These are phyloP conservation scores for Drosophila phalerata DNA, from an alignment of 2,888 invertebrate genomes.

Conservation along the genomic window DNA sequence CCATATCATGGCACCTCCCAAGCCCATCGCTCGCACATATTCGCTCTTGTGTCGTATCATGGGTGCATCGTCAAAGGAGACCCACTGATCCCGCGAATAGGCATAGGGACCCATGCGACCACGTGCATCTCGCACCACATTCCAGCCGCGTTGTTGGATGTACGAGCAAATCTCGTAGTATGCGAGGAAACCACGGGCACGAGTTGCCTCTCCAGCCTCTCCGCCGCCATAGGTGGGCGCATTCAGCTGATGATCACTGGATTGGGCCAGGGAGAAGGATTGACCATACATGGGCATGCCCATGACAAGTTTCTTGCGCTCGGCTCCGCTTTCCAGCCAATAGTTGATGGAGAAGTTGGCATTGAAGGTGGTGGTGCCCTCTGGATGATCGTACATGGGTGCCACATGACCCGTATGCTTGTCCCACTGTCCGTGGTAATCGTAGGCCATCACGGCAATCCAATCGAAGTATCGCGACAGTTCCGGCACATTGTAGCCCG, in stretches of 20 bases:
- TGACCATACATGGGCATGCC: slow-evolving; percentile 96
- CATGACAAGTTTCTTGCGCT: slow-evolving; percentile 91
- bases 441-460: slow-evolving; percentile 96
- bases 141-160: slow-evolving; percentile 91
- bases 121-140: slow-evolving; percentile 91
- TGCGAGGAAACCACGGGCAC: slow-evolving; percentile 94
- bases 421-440: slow-evolving; percentile 97
- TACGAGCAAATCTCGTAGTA: slow-evolving; percentile 96
- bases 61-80: slow-evolving; percentile 94
- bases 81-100: slow-evolving; percentile 94
- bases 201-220: slow-evolving; percentile 94
- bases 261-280: slow-evolving; percentile 92
- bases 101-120: slow-evolving; percentile 96
- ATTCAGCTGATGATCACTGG: slow-evolving; percentile 89
- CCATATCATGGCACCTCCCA: slow-evolving; percentile 96
- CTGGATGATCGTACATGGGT: slow-evolving; percentile 92
- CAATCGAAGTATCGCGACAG: slow-evolving; percentile 93
- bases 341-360: slow-evolving; percentile 95
- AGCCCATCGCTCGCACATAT: slow-evolving; percentile 91
- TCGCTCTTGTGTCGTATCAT: slow-evolving; percentile 94
- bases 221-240: slow-evolving; percentile 94
- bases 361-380: slow-evolving; percentile 91
- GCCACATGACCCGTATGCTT: slow-evolving; percentile 95
- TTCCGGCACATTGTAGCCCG: slow-evolving; percentile 92
- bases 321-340: slow-evolving; percentile 94